Conservation (phyloP, 2,113 vertebrate species). For the human (Homo sapiens) region DNA sequence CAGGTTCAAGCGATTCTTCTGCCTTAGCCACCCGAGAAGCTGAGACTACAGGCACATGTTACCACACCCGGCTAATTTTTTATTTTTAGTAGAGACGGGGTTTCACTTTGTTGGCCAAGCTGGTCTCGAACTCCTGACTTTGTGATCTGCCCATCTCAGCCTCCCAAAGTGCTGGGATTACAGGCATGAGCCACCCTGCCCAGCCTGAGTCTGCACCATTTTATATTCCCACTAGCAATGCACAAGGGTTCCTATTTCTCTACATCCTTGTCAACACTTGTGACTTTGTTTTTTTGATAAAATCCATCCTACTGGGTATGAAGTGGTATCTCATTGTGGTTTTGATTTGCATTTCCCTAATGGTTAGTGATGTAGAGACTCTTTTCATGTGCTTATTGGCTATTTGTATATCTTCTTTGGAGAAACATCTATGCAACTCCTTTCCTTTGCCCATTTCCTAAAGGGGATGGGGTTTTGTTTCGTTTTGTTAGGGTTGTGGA, state of each 20-base stretch:
- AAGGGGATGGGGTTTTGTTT: neutral
- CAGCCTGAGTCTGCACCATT: neutral
- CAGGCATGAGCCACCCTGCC: no score
- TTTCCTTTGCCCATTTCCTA: neutral
- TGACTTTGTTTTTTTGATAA: neutral
- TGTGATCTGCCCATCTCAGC: no score
- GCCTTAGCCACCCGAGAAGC: no score
- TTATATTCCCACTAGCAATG: neutral
- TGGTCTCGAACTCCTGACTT: no score
- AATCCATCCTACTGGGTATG: neutral
- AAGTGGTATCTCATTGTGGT: neutral
- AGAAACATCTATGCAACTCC: neutral
- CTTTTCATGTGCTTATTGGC: neutral
- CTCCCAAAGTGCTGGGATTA: no score
- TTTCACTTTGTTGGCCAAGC: no score
- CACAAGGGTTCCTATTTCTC: neutral
- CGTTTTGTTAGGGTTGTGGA: neutral
- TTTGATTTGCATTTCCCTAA: neutral
- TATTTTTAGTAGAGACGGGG: no score
- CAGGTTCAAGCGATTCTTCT: no score
- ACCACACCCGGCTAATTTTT: no score
- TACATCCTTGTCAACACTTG: neutral
- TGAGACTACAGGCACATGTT: no score
- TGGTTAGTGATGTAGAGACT: neutral
- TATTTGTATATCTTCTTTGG: neutral